phyloP scores from a whole-genome alignment of 2,888 invertebrate species.

The Schizotus pectinicornis region DNA sequence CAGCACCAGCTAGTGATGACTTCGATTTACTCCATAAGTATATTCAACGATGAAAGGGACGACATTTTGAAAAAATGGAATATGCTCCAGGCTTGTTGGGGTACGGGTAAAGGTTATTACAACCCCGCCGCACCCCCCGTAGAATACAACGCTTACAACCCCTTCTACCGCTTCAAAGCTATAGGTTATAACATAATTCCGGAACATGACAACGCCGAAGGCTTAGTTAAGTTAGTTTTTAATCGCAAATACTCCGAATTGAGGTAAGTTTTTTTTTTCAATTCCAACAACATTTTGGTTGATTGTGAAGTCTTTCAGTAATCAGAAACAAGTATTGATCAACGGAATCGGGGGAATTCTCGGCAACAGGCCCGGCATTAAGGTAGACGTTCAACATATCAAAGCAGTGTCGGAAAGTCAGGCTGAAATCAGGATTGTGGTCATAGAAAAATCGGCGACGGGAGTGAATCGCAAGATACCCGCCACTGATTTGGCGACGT shows the following conservation, averaged over 20 bases:
- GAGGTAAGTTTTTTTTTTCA: conserved; percentile 61
- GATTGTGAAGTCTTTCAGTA: conserved; percentile 56
- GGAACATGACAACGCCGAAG: conserved; percentile 87
- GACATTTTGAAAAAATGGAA: conserved; percentile 94
- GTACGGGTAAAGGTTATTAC: conserved; percentile 84
- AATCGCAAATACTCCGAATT: conserved; percentile 83
- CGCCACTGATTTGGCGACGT: conserved; percentile 74
- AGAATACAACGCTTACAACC: conserved; percentile 87
- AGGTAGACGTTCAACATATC: conserved; percentile 77
- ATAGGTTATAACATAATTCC: conserved; percentile 92
- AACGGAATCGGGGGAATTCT: conserved; percentile 72
- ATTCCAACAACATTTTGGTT: background rate
- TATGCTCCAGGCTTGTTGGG: conserved; percentile 89
- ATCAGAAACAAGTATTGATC: conserved; percentile 73
- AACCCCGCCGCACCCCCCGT: conserved; percentile 78
- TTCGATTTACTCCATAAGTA: conserved; percentile 60
- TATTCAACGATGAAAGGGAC: conserved; percentile 96
- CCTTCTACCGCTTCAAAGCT: conserved; percentile 92
- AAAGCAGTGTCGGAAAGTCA: conserved; percentile 80
- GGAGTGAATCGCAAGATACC: conserved; percentile 73
- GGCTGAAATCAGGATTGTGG: conserved; percentile 74
- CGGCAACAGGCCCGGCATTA: conserved; percentile 84
- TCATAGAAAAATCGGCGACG: conserved; percentile 73
- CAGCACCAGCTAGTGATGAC: conserved; percentile 59
- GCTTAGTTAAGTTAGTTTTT: conserved; percentile 84